phyloP scores from a whole-genome alignment of 2,113 vertebrate species.

The Amazona vittata region DNA sequence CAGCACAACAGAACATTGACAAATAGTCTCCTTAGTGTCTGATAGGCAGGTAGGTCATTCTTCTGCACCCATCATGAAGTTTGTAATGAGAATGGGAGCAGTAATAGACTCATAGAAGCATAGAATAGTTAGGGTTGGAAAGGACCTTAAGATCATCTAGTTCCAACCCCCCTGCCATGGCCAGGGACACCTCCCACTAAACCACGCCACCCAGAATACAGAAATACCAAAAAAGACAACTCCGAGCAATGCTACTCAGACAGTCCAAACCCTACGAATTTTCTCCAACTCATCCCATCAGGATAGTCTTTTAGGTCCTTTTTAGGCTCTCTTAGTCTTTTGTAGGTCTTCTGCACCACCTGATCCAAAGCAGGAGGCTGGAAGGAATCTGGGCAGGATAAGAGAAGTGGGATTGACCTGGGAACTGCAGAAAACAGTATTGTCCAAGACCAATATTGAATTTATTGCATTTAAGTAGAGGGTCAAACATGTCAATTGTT shows the following conservation, averaged over 20 bases:
- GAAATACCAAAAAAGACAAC: neutral
- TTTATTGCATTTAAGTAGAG: neutral
- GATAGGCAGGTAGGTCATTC: neutral
- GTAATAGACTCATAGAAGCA: too few species aligned
- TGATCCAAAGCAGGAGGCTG: neutral
- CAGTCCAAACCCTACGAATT: neutral
- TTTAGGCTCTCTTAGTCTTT: neutral
- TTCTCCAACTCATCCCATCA: neutral
- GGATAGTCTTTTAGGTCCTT: neutral
- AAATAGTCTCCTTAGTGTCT: neutral
- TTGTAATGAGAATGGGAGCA: neutral
- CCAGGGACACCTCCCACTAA: too few species aligned
- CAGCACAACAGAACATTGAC: neutral
- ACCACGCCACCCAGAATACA: neutral
- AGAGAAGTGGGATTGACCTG: neutral
- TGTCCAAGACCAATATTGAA: neutral
- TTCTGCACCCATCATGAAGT: neutral
- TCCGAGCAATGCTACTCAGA: neutral
- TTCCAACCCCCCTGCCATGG: too few species aligned
- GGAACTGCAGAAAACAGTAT: neutral
- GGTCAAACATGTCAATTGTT: neutral
- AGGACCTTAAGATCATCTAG: too few species aligned
- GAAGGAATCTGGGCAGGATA: neutral
- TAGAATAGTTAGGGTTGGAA: too few species aligned
- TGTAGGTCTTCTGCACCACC: neutral